Base-by-base conservation (phyloP, 1,140 invertebrate species). In the Thalassaphorura encarpata region DNA sequence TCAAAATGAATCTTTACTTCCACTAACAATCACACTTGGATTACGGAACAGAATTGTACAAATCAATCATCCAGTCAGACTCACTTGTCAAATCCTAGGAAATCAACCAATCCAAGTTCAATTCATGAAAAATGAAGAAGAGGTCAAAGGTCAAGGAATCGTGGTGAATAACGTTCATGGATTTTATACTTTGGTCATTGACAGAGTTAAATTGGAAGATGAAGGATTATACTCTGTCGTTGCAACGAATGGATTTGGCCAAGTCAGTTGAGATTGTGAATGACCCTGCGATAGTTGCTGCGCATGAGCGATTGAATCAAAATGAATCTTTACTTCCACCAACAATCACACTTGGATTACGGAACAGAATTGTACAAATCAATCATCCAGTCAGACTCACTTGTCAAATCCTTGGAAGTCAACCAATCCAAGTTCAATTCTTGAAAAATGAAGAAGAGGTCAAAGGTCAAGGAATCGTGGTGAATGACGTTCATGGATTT, bases 1-100 rank as follows among this genome's bases (percentile, higher is more conserved):
- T n/a, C n/a, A n/a, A n/a, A n/a, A n/a, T n/a, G n/a, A n/a, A n/a
- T n/a, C n/a, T n/a, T n/a, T n/a, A n/a, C n/a, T n/a, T n/a, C n/a
- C n/a, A n/a, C n/a, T 89, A 0, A 83, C 89, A 66, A 92, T 93
- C 67, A 89, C 86, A 0, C 89, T 90, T 82, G 78, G 85, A 23
- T 71, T 92, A 24, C 76, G 85, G n/a, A 86, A 90, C 68, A 76
- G 87, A 49, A 76, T 85, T 8, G 84, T 89, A 0, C 84, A 89
- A 68, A 77, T 82, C 5, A 84, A 87, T 69, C 23, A 31, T 6
- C 48, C 33, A 5, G 18, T 51, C 16, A 21, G 48, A 13, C 31
- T 29, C 5, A 16, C 74, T 75, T 19, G n/a, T 36, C 33, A 36
- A n/a, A 11, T n/a, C 33, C n/a, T n/a, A 11, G 33, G 33, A 36